Evolutionary conservation across 2,797 vertebrate species (phyloP).

Genomic region (Emydoidea blandingii): DNA sequence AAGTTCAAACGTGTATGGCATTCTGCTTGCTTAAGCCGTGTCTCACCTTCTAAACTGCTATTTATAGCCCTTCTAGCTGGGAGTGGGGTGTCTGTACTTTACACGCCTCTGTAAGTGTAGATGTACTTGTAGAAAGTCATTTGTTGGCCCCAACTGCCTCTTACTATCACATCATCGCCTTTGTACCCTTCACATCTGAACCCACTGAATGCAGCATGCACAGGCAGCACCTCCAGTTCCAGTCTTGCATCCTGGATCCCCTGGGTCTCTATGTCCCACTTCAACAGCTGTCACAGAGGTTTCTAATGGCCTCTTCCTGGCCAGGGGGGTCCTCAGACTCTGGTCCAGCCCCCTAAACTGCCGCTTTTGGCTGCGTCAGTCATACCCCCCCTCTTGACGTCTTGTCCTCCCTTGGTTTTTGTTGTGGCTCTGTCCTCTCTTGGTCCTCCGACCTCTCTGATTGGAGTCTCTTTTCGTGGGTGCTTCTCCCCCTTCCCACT

Average conservation of each 20-base stretch:
- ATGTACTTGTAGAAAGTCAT: not conserved
- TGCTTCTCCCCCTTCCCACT: not conserved
- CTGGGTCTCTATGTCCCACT: not conserved
- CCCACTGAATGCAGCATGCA: not conserved
- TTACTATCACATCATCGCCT: not conserved
- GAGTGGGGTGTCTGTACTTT: not conserved
- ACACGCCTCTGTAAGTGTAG: not conserved
- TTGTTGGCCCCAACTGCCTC: not conserved
- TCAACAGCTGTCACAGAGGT: not conserved
- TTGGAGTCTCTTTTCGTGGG: not conserved
- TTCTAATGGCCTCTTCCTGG: not conserved
- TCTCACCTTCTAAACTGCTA: not conserved
- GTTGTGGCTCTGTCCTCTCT: not conserved
- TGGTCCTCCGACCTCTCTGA: not conserved
- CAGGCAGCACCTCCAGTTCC: not conserved
- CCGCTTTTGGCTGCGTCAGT: not conserved
- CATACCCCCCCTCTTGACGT: no score
- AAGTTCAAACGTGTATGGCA: not conserved
- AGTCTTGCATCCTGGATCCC: not conserved
- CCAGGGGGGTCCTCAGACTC: no score
- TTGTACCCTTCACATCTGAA: not conserved
- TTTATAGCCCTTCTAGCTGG: not conserved
- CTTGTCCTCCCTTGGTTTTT: not conserved
- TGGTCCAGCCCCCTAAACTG: not conserved
- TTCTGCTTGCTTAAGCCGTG: not conserved